Conservation (phyloP, 2,888 invertebrate genomes). For the Callyntrura sp. region DNA sequence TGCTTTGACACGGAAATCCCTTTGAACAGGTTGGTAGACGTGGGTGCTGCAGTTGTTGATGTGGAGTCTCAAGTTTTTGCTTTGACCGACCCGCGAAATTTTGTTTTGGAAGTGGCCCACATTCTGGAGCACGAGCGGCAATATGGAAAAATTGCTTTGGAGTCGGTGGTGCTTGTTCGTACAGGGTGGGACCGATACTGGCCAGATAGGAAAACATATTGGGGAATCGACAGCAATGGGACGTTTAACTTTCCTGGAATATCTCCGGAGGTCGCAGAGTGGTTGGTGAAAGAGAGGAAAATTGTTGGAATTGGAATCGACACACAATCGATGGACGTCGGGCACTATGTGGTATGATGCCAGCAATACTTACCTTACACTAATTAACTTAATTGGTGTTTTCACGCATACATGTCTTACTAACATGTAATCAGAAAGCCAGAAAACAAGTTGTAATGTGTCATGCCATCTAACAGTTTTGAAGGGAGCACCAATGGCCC, state of each 20-base stretch:
- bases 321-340: conserved; percentile 50
- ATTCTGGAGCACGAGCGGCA: conserved; percentile 51
- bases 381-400: not conserved
- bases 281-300: conserved; percentile 49
- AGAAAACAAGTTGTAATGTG: no score
- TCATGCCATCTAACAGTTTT: not conserved
- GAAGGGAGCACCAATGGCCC: conserved; percentile 84
- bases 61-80: conserved; percentile 55
- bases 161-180: conserved; percentile 33
- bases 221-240: conserved; percentile 22
- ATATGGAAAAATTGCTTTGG: conserved; percentile 54
- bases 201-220: conserved; percentile 47
- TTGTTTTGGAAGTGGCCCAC: conserved; percentile 21
- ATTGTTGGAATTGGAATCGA: conserved; percentile 68
- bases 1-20: conserved; percentile 86
- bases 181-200: conserved; percentile 67
- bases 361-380: no score
- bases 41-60: conserved; percentile 45
- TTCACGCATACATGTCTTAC: not conserved
- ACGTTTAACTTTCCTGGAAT: conserved; percentile 78
- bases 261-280: conserved; percentile 51
- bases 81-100: not conserved
- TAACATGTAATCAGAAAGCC: not conserved
- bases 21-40: conserved; percentile 84
- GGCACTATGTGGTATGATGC: no score